Percentiles rank a stretch among this genome's conserved stretches.
Evolutionary conservation across 2,888 invertebrate species (phyloP).

Genomic region (Selenia dentaria): DNA sequence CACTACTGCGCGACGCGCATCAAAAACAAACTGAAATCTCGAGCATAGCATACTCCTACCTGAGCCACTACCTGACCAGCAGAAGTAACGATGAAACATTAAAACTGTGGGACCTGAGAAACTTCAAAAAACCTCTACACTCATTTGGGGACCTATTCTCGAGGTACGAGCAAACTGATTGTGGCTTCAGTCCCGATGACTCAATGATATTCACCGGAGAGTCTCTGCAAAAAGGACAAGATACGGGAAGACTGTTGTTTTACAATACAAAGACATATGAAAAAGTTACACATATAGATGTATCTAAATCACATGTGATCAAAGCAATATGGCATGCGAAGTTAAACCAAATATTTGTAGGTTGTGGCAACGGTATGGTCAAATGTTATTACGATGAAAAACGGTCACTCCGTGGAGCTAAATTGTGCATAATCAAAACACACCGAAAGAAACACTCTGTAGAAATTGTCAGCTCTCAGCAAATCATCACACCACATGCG

Average conservation of each 20-base stretch:
- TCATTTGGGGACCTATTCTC: constrained; percentile 90
- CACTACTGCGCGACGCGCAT: constrained; percentile 92
- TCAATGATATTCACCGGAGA: constrained; percentile 94
- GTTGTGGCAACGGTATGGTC: constrained; percentile 95
- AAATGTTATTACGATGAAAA: constrained; percentile 96
- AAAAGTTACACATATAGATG: constrained; percentile 89
- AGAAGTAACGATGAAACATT: constrained; percentile 96
- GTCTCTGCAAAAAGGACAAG: constrained; percentile 88
- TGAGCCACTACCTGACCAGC: constrained; percentile 91
- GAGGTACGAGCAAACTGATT: constrained; percentile 93
- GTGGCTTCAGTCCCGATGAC: constrained; percentile 97
- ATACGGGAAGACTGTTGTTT: constrained; percentile 90
- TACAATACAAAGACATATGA: constrained; percentile 92
- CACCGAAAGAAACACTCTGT: constrained; percentile 91
- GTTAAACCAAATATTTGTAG: constrained; percentile 97
- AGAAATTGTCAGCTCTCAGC: constrained; percentile 95
- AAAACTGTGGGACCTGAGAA: constrained; percentile 97
- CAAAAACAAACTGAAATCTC: constrained; percentile 91
- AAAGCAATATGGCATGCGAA: constrained; percentile 98
- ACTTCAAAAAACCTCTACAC: constrained; percentile 91
- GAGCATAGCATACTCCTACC: constrained; percentile 94
- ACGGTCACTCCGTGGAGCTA: constrained; percentile 94
- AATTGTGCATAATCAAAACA: constrained; percentile 93
- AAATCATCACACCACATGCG: constrained; percentile 98
- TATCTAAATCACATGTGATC: constrained; percentile 93